Base-by-base conservation (phyloP, 2,888 invertebrate species). In the Lucinisca nassula region DNA sequence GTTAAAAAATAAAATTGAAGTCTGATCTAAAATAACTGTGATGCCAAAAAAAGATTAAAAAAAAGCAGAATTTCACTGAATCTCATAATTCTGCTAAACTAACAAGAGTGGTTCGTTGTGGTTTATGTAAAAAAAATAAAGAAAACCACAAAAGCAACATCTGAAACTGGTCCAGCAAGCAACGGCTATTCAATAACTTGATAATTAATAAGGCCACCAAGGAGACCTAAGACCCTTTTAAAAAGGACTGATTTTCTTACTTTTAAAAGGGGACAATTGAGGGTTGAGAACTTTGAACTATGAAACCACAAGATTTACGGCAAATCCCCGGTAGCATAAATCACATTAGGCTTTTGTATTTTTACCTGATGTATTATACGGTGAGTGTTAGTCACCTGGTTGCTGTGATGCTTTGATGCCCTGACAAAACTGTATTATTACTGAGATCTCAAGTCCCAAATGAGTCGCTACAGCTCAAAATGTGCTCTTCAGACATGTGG, bases 221-320 rank as follows among this genome's bases (percentile, higher is more conserved):
- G 45, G 45, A 45, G 45, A 45, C 8, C 45, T 8, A 45, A 45
- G 45, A 17, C 17, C 45, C n/a, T n/a, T n/a, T n/a, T n/a, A n/a
- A n/a, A 45, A 45, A 45, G 45, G 17, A 45, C 8, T 8, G 10
- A 8, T 61, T 61, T 61, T 61, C 61, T 61, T 30, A 61, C 14
- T 61, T 17, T 8, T 45, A 12, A 45, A 45, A 45, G 45, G 45
- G 45, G 45, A 45, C 45, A 45, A 45, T 45, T 45, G 45, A 8
- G 45, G 45, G 17, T 12, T 12, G 45, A 17, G 45, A 14, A 8
- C 35, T 67, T 67, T 67, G 67, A 67, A 67, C 67, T 30, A 67
- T 67, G 35, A 67, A 67, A 67, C 67, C 67, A 35, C 67, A 67
- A 67, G 67, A 67, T 67, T 67, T 67, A 35, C 35, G 35, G 17